Base-by-base conservation (phyloP, 1,140 invertebrate species). In the Oryzaephilus surinamensis region DNA sequence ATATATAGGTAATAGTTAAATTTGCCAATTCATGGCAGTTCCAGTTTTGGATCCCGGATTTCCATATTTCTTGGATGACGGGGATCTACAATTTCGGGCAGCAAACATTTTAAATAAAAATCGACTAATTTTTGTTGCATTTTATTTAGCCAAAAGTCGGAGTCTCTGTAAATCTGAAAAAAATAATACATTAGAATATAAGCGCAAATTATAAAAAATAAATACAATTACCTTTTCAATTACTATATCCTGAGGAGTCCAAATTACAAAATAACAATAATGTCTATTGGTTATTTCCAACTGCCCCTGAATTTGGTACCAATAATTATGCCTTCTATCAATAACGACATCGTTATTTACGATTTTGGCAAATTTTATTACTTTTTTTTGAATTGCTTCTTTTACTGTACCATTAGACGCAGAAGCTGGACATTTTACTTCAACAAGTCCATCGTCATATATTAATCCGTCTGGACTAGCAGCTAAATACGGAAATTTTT, bases 361-460 rank as follows among this genome's bases (percentile, higher is more conserved):
- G 35, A 44, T 20, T 14, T 23, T 49, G 36, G 32, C 48, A 51
- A 19, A 32, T 49, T 34, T 37, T 31, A 10, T 43, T 27, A n/a
- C 5, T 15, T 36, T 34, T 34, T 7, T 24, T 13, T 7, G 21
- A 21, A 12, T 23, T 14, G 13, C 24, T 24, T n/a, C 20, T 13
- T 18, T 29, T 16, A 7, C 35, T 21, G 34, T 38, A n/a, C 5
- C 3, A 6, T 4, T 6, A 6, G 23, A 4, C 5, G 8, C 8
- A n/a, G 41, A 45, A 29, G 36, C 44, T 1, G 47, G 47, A 23
- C 50, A 52, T 29, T 52, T 50, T 14, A 50, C 28, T 48, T 50
- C 43, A 10, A 50, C 18, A 15, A 52, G 26, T 2, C 36, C 37
- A 34, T 50, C 38, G 1, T 46, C 34, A 14, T 34, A 34, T 18